Evolutionary conservation across 1,140 invertebrate species (phyloP).

Genomic region (Frieseomelitta varia): DNA sequence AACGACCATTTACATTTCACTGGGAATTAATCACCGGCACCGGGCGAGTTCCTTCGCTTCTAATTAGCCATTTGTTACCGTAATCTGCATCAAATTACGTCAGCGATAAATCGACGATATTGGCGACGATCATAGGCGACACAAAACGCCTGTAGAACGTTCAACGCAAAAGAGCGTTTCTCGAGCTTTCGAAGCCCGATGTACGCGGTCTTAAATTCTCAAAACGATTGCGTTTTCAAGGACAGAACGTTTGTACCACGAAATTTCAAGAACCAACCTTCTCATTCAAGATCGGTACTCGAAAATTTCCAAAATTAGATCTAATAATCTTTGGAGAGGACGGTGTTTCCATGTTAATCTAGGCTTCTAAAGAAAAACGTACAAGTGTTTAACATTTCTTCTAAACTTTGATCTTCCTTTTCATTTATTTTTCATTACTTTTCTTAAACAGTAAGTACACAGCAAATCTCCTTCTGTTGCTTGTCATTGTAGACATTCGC

Average conservation of each 20-base stretch:
- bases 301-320: background rate
- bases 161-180: too few relatives aligned
- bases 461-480: too few relatives aligned
- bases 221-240: background rate
- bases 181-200: background rate
- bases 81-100: background rate
- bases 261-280: background rate
- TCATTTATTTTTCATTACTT: too few relatives aligned
- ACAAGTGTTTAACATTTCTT: too few relatives aligned
- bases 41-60: background rate
- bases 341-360: too few relatives aligned
- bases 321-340: too few relatives aligned
- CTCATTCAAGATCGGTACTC: background rate
- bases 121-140: background rate
- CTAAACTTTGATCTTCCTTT: too few relatives aligned
- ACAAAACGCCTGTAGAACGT: background rate
- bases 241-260: background rate
- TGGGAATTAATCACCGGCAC: background rate
- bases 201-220: background rate
- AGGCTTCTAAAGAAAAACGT: too few relatives aligned
- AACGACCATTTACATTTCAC: slow-evolving; percentile 28
- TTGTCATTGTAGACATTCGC: too few relatives aligned
- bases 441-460: too few relatives aligned
- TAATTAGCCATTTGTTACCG: background rate
- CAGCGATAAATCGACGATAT: background rate